Conservation (phyloP, 1,140 invertebrate species). For the Sitodiplosis mosellana region DNA sequence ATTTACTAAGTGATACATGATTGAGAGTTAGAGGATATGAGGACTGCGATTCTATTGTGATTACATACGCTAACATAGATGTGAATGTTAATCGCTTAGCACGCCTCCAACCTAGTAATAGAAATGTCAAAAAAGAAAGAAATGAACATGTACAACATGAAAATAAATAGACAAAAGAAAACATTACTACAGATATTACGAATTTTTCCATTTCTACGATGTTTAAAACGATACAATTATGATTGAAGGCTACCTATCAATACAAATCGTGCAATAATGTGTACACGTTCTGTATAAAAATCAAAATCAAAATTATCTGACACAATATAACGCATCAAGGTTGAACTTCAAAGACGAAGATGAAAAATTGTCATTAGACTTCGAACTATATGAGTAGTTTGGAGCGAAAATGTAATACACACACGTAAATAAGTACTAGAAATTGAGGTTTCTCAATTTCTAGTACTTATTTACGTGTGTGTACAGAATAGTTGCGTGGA, state of each 20-base stretch:
- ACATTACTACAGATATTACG: not conserved
- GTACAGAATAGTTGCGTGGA: too few relatives aligned
- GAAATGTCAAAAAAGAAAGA: too few relatives aligned
- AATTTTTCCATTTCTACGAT: not conserved
- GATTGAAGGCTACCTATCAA: too few relatives aligned
- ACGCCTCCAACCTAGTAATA: not conserved
- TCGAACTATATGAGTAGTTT: too few relatives aligned
- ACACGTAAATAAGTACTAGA: too few relatives aligned
- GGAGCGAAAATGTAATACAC: too few relatives aligned
- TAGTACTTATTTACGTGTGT: too few relatives aligned
- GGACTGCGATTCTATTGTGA: not conserved
- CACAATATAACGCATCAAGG: too few relatives aligned
- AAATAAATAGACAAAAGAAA: not conserved
- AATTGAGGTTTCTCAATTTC: too few relatives aligned
- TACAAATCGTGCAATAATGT: too few relatives aligned
- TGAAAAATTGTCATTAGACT: not conserved
- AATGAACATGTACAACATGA: not conserved
- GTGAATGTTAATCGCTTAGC: conserved; percentile 2
- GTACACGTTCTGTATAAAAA: too few relatives aligned
- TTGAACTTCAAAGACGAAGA: not conserved
- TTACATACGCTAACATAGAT: conserved; percentile 1
- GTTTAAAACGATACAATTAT: not conserved
- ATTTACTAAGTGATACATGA: not conserved
- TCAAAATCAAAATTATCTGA: too few relatives aligned
- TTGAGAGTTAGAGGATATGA: not conserved